Conservation (phyloP, 2,797 vertebrate species). For the Ptychadena robeensis region DNA sequence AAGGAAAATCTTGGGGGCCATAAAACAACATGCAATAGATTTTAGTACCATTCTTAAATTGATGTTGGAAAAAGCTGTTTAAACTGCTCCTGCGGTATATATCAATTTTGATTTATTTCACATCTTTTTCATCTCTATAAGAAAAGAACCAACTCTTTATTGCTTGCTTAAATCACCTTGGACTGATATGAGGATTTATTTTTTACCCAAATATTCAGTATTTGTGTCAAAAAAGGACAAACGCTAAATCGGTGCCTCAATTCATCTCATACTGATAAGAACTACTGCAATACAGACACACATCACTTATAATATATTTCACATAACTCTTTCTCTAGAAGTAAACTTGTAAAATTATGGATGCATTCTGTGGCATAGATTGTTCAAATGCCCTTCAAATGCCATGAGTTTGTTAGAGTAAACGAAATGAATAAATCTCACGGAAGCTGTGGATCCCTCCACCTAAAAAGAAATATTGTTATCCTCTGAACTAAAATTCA, state of each 20-base stretch:
- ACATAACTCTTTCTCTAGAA: conserved; percentile 33
- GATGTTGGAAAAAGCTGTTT: conserved; percentile 5
- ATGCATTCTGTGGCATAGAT: conserved; percentile 32
- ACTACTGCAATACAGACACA: conserved; percentile 42
- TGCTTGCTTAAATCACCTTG: conserved; percentile 52
- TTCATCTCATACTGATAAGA: conserved; percentile 51
- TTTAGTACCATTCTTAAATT: conserved; percentile 31
- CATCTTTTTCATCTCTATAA: conserved; percentile 47
- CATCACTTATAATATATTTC: conserved; percentile 48
- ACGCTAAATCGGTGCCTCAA: conserved; percentile 30
- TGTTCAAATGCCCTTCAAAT: conserved; percentile 43
- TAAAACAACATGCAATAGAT: conserved; percentile 31
- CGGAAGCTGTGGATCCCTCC: neutral
- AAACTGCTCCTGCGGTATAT: conserved; percentile 19
- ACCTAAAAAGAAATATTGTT: neutral
- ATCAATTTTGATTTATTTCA: conserved; percentile 51
- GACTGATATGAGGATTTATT: conserved; percentile 44
- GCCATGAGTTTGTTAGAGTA: conserved; percentile 14
- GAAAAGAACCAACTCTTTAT: conserved; percentile 50
- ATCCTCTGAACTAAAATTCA: too few relatives aligned
- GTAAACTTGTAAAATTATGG: conserved; percentile 37
- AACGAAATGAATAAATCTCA: neutral
- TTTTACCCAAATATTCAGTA: conserved; percentile 43
- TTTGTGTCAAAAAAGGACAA: conserved; percentile 52
- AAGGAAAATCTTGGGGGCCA: conserved; percentile 33